Evolutionary conservation across 2,113 vertebrate genomes (phyloP).

Genomic region (Chaetorhynchus papuensis): DNA sequence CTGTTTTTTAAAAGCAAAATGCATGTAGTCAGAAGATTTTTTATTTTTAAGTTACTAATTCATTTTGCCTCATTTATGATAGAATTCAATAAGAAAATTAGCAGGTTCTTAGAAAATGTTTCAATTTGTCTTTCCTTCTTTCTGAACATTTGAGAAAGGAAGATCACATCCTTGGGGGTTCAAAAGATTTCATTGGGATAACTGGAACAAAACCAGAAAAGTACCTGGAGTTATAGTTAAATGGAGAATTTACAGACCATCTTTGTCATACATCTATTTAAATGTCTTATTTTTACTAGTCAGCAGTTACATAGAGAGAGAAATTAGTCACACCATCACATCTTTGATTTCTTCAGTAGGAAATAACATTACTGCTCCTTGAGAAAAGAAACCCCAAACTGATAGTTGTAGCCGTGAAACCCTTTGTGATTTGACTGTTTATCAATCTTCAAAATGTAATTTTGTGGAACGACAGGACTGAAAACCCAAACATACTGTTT

Average conservation of each 20-base stretch:
- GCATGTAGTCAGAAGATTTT: not conserved
- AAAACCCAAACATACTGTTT: not conserved
- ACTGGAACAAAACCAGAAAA: not conserved
- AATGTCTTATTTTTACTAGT: not conserved
- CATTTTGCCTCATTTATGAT: not conserved
- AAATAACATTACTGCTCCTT: not conserved
- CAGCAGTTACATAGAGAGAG: not conserved
- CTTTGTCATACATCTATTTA: not conserved
- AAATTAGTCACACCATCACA: not conserved
- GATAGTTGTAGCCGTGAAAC: not conserved
- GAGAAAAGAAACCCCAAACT: not conserved
- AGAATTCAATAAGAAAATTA: not conserved
- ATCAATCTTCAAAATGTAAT: not conserved
- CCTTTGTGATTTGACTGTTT: not conserved
- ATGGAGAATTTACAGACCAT: not conserved
- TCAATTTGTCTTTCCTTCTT: not conserved
- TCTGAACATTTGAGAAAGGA: not conserved
- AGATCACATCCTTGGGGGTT: not conserved
- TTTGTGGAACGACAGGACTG: not conserved
- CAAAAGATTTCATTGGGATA: not conserved
- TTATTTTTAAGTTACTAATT: not conserved
- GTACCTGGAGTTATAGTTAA: not conserved
- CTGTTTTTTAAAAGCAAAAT: not conserved
- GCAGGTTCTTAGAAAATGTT: not conserved
- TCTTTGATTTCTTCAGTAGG: not conserved